Evolutionary conservation across 2,888 invertebrate genomes (phyloP), one percentile per base, ranked within the genome.

Genomic region (Trachelus troglodyta): DNA sequence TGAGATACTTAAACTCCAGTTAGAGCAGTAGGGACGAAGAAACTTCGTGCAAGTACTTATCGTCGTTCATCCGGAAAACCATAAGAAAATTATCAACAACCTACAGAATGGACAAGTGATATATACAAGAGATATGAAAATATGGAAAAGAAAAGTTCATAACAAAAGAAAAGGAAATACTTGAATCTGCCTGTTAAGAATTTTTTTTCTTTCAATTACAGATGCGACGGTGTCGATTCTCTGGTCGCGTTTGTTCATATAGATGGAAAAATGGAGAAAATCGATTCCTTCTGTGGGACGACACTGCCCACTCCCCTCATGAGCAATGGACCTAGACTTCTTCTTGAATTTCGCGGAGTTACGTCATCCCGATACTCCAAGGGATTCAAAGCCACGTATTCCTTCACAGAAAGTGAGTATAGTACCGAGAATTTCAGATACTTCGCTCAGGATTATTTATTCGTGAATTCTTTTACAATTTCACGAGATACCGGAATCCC

Each of bases 341-440:
- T 96, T 90, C 92, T 99, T 79, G 97, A 98, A 92, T 98, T 98
- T 90, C 94, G 95, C 80, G 97, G 97, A 75, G 93, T 95, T 76
- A 93, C 94, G 86, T 96, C 96, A n/a, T 96, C 96, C 35, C 94
- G 96, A 86, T 94, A 95, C 86, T 95, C 96, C 75, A 95, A 96
- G 88, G 98, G 98, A 81, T 98, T 98, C 92, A 96, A 96, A 90
- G 97, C 98, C 82, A 95, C 95, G 79, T 98, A 97, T 92, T 95
- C 95, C 86, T 98, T 98, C 93, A 95, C 96, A 81, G 97, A 97
- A 94, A 97, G 98, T 98, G 93, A 94, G 95, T 94, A 83, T 35
- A 40, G 30, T n/a, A 76, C 31, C 15, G 11, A 40, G 40, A 40
- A 40, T 40, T 40, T 40, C 1, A 4, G 15, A 15, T 40, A 15